These are phyloP conservation scores for Drosophila erecta DNA, from an alignment of 1,140 invertebrate genomes.

Conservation along the genomic window DNA sequence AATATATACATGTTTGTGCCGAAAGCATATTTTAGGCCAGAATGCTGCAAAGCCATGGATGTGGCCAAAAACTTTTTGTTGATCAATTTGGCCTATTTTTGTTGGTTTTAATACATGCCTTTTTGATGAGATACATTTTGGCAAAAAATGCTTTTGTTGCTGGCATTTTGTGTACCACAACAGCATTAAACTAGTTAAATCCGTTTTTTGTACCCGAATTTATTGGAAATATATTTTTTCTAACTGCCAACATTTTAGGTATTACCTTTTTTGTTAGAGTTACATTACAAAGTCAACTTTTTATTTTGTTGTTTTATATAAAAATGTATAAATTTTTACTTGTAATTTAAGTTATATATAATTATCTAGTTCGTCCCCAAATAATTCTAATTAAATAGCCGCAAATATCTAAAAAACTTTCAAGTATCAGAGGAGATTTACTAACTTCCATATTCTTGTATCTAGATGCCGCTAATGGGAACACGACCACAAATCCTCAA, in stretches of 20 bases:
- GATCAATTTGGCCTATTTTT: constrained; percentile 15
- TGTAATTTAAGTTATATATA: background rate
- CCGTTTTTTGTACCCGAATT: constrained; percentile 1
- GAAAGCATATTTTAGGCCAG: constrained; percentile 16
- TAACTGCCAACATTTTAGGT: background rate
- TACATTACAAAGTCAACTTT: too few relatives aligned
- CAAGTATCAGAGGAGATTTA: background rate
- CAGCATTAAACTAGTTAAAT: constrained; percentile 4
- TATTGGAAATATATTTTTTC: background rate
- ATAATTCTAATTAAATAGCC: background rate
- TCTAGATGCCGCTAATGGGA: constrained; percentile 48
- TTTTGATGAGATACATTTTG: constrained; percentile 9
- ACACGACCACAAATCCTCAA: constrained; percentile 43
- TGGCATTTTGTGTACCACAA: constrained; percentile 4
- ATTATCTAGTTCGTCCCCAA: background rate
- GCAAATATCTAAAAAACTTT: background rate
- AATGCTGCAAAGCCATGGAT: background rate
- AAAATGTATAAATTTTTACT: too few relatives aligned
- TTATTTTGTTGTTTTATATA: too few relatives aligned
- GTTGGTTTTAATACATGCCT: constrained; percentile 28
- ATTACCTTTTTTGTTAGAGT: too few relatives aligned
- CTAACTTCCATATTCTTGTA: constrained; percentile 4
- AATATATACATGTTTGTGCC: constrained; percentile 35
- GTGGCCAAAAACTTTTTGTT: constrained; percentile 20
- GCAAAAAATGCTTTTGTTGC: constrained; percentile 3